Evolutionary conservation across 2,888 invertebrate species (phyloP), one percentile per base, ranked within the genome.

Genomic region (Lissonota sp.): DNA sequence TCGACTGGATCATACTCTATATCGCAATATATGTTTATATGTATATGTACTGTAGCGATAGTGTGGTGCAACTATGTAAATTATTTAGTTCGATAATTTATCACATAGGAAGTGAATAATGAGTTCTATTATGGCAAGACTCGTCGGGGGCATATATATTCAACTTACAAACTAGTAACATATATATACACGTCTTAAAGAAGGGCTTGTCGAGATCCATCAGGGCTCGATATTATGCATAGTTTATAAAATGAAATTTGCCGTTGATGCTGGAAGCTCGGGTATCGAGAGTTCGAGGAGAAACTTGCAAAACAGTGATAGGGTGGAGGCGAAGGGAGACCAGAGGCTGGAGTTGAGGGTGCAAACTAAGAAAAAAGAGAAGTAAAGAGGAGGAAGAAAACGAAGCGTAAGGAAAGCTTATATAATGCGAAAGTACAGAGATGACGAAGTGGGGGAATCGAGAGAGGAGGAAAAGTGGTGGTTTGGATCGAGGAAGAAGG

Each of bases 281-380:
- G 78, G 82, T 82, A 86, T 84, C 80, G 83, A 81, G 80, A 81
- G 42, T 40, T 73, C 69, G 66, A 67, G 46, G 49, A 49, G 12
- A 12, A 49, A n/a, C n/a, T 5, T 49, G n/a, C n/a, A 2, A 49
- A 49, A 49, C 12, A 49, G 49, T 49, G 10, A 49, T 26, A 26
- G n/a, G 12, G 49, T 67, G 80, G 80, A 12, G 71, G 66, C 57
- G 63, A 5, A 12, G 46, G 66, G 64, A 37, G 62, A 53, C 12
- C 44, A 55, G 78, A 60, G 83, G 85, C 80, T 71, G 84, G 77
- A 73, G 74, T 71, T 70, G 75, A 78, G 83, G 73, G 72, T 74
- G 77, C 79, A 81, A 80, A 67, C 75, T 78, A 79, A 83, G 82
- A 73, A 79, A 77, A 83, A 80, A 79, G 79, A 82, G 84, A 80